phyloP scores from a whole-genome alignment of 2,113 vertebrate species.

The Phylloscopus trochiloides region DNA sequence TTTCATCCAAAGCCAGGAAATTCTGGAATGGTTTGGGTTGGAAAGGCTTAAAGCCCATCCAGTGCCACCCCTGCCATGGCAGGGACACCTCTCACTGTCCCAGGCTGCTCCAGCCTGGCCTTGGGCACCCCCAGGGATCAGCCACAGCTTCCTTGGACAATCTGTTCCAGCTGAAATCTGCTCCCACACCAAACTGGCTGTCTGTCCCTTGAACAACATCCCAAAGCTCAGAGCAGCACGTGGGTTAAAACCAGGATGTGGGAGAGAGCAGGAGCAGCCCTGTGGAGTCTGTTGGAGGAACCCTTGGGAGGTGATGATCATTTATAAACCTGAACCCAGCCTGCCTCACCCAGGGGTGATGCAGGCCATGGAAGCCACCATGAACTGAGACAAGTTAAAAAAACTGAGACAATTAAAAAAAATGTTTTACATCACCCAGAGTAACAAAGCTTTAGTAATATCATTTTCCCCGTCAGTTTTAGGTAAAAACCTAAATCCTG shows the following conservation, averaged over 20 bases:
- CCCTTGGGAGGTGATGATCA: background rate
- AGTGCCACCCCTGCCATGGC: background rate
- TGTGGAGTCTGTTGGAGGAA: background rate
- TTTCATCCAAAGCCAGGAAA: background rate
- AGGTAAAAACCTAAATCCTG: background rate
- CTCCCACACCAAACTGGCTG: background rate
- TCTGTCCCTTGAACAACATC: background rate
- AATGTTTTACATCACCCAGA: background rate
- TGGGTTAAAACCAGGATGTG: background rate
- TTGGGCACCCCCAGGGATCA: background rate
- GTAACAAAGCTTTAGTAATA: background rate
- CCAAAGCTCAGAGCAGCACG: background rate
- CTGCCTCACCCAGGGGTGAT: background rate
- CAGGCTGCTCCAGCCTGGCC: background rate
- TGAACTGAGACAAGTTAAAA: background rate
- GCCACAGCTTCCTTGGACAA: background rate
- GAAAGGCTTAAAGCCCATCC: background rate
- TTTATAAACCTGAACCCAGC: background rate
- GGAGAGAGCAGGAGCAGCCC: background rate
- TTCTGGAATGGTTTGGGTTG: background rate
- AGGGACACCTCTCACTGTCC: background rate
- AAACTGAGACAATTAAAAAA: fast-evolving
- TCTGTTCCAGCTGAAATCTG: background rate
- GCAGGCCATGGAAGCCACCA: background rate
- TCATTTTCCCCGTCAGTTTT: too few relatives aligned